Evolutionary conservation across 2,888 invertebrate species (phyloP), one percentile per base, ranked within the genome.

Genomic region (Thumatha senex): DNA sequence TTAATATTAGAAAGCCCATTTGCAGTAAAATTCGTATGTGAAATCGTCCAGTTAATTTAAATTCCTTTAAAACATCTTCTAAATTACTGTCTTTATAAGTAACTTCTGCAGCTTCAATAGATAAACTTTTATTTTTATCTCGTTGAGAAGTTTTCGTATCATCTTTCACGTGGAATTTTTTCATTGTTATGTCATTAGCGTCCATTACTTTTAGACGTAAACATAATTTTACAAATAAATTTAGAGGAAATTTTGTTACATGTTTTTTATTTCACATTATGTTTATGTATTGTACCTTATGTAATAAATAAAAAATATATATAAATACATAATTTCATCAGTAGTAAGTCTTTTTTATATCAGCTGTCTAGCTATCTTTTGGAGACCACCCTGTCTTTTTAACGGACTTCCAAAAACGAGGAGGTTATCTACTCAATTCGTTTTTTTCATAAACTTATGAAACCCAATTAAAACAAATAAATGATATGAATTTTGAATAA

Each of bases 11-110:
- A 11, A 67, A 38, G 18, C 57, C 57, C 13, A 63, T 24, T 12
- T 70, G 42, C 0, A 53, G 10, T 35, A 67, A 50, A 8, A 54
- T 56, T 31, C 58, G 54, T 24, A 63, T 12, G 46, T 67, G 70
- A 53, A 63, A 63, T 11, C 46, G 39, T 39, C 70, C 70, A 35
- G 36, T 56, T 36, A 63, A 40, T 30, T 67, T 67, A 0, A 70
- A 56, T 33, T 61, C 54, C 43, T 39, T 15, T 9, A 67, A 47
- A 2, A 70, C 47, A 40, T 48, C 57, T 49, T 67, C 67, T 9
- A 62, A 50, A 33, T 51, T 54, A 9, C 49, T 42, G 1, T 14
- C 42, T 34, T 51, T 44, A 5, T 24, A 2, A 24, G 2, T 24
- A 4, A 24, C 18, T 24, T 5, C 18, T 24, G 18, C 5, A 24